Evolutionary conservation across 2,888 invertebrate species (phyloP), one percentile per base, ranked within the genome.

Genomic region (Eupithecia insigniata): DNA sequence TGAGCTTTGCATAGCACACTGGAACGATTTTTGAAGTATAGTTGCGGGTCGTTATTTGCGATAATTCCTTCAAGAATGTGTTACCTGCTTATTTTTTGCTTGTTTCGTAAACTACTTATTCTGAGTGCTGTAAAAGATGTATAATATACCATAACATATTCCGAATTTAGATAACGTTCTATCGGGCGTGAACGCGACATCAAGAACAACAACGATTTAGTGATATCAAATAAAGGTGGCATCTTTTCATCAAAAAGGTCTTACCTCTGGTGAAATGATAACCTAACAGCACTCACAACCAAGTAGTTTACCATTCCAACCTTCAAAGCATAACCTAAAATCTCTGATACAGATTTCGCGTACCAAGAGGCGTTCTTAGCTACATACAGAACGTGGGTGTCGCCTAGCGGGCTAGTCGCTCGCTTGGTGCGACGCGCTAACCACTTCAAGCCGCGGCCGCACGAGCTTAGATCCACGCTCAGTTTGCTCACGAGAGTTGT

Each of bases 311-410:
- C 62, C 67, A 34, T 58, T 67, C 22, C 18, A 1, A 32, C 67
- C 12, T 65, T 62, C 69, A 26, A 66, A 36, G 34, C 18, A 36
- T 65, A 69, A 61, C 61, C 66, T 68, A 68, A 58, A 32, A 62
- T 34, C 22, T 66, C 80, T 83, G 80, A 68, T 76, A 74, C 95
- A 98, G 98, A 98, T 92, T 97, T 98, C 92, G 95, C 98, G 90
- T 99, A 98, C 93, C 98, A 98, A 95, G 99, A 99, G 95, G 99
- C 99, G 78, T 99, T 99, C 94, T 96, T 99, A 82, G 98, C 99
- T 70, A 99, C 99, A 75, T 99, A 99, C 93, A 96, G 99, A 81
- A 99, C 99, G 76, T 99, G 99, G 94, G 97, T 99, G 87, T 95
- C 97, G 74, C 98, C 99, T 32, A 93, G 96, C 84, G 97, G 97